Percentiles rank a stretch among this genome's conserved stretches.
Evolutionary conservation across 2,888 invertebrate species (phyloP).

Genomic region (Leucozona laternaria): DNA sequence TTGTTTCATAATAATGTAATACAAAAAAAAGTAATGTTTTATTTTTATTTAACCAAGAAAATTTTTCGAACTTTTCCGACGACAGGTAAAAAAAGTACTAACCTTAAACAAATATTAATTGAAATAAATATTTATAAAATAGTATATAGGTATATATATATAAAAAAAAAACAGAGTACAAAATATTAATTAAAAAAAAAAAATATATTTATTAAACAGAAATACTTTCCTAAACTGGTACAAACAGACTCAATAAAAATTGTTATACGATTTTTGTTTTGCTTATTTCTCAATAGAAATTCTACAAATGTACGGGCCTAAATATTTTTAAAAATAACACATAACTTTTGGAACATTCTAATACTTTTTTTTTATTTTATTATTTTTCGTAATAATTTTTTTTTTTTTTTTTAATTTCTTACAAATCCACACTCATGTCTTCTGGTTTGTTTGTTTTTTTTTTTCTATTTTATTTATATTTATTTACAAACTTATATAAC

Average conservation of each 20-base stretch:
- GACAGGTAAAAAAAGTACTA: constrained; percentile 9
- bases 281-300: constrained; percentile 62
- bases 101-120: constrained; percentile 54
- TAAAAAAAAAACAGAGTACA: constrained; percentile 50
- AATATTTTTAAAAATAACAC: constrained; percentile 66
- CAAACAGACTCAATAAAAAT: constrained; percentile 61
- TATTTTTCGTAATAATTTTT: constrained; percentile 40
- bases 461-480: not conserved
- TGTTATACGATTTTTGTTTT: constrained; percentile 62
- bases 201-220: constrained; percentile 47
- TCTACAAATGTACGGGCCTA: constrained; percentile 50
- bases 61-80: constrained; percentile 33
- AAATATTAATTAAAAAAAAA: constrained; percentile 41
- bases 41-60: constrained; percentile 49
- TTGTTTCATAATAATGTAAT: constrained; percentile 41
- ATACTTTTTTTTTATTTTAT: constrained; percentile 41
- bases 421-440: constrained; percentile 56
- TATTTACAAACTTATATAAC: constrained; percentile 68
- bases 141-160: constrained; percentile 43
- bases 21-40: constrained; percentile 14
- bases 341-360: constrained; percentile 74
- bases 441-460: constrained; percentile 69
- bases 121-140: constrained; percentile 41
- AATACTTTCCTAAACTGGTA: constrained; percentile 74
- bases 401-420: constrained; percentile 46